Evolutionary conservation across 2,888 invertebrate species (phyloP).

Genomic region (Temnothorax rugatulus): DNA sequence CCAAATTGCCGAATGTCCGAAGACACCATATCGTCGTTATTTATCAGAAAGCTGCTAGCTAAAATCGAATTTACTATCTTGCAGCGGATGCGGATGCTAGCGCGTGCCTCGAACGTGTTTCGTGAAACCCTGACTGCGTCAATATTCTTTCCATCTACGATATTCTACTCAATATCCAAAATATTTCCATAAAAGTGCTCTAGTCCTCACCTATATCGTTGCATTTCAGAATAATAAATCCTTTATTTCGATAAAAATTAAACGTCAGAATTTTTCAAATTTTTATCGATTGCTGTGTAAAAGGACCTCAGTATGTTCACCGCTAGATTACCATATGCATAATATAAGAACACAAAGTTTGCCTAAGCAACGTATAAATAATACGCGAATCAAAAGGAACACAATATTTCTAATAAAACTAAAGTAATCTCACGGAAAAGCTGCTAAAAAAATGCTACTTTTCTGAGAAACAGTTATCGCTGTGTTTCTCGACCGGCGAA

Average conservation of each 20-base stretch:
- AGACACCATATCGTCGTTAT: slow-evolving; percentile 69
- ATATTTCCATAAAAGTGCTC: neutral
- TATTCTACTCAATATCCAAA: neutral
- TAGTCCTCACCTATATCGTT: neutral
- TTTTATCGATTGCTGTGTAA: neutral
- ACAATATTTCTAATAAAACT: neutral
- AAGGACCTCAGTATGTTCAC: neutral
- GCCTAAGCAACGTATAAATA: neutral
- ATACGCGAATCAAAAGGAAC: neutral
- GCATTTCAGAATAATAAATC: neutral
- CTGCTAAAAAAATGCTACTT: neutral
- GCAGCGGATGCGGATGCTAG: slow-evolving; percentile 45
- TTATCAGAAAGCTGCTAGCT: slow-evolving; percentile 58
- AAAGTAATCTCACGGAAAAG: neutral
- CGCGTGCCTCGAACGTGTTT: slow-evolving; percentile 6
- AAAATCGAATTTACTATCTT: slow-evolving; percentile 38
- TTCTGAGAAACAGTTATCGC: neutral
- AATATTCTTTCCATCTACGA: neutral
- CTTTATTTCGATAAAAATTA: neutral
- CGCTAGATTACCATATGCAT: neutral
- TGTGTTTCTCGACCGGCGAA: neutral
- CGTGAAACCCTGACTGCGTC: neutral
- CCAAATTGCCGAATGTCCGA: slow-evolving; percentile 70
- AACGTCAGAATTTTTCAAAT: neutral
- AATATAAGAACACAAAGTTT: neutral